Evolutionary conservation across 1,140 invertebrate genomes (phyloP), one percentile per base, ranked within the genome.

Genomic region (Drosophila lacertosa): DNA sequence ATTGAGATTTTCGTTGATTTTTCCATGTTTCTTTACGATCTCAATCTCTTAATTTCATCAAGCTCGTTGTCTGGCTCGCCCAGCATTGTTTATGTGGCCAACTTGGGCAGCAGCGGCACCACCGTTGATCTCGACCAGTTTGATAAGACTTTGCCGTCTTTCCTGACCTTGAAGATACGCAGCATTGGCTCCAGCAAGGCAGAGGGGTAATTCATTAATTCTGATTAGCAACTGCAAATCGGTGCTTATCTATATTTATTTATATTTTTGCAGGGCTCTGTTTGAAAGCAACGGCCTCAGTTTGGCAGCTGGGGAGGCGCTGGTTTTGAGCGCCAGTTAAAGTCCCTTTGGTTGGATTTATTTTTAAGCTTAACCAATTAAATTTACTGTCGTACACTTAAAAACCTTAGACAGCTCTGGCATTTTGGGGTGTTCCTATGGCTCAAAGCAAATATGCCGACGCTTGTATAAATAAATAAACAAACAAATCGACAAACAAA

Each of bases 401-500:
- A 37, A 40, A 55, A 18, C 59, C 53, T 53, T 40, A 33, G 5
- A 33, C 53, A 32, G 39, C 53, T 47, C 39, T 32, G 47, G 54
- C 53, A 58, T 63, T 63, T 79, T 50, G 71, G 44, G 44, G 45
- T 73, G 59, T 68, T 59, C 37, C 63, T 63, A 60, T 65, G 64
- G 47, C 72, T 70, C 62, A 77, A 74, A 81, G 81, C 65, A 81
- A 86, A 77, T 74, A 84, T 65, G 68, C 67, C 62, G 51, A 16
- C 37, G 69, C 77, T 63, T 88, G 55, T 75, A 78, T 78, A 86
- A 86, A 88, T 84, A 84, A 86, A 84, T 72, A 78, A 82, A 71
- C 55, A 75, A 75, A 67, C 40, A 71, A 83, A 80, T 71, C 59
- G 62, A 74, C 77, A 84, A 82, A 78, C 83, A 86, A 84, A 70